Conservation (phyloP, 2,113 vertebrate species). For the Coregonus clupeaformis region DNA sequence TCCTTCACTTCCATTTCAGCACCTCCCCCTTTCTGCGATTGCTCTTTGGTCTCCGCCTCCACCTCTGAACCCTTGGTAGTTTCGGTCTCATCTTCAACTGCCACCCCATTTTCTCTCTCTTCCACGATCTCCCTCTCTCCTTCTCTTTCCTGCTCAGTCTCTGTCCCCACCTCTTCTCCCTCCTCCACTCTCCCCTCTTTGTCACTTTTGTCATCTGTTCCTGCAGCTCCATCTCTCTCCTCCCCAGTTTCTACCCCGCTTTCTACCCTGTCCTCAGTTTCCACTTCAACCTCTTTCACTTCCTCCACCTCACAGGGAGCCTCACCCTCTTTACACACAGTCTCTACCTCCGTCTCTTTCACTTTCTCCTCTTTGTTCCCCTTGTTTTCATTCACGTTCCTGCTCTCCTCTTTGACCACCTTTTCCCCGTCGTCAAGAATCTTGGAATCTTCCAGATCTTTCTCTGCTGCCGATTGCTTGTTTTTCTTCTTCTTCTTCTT, state of each 20-base stretch:
- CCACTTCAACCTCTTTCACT: slow-evolving; percentile 22
- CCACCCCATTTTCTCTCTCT: slow-evolving; percentile 19
- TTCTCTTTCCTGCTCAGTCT: slow-evolving; percentile 16
- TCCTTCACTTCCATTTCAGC: slow-evolving; percentile 39
- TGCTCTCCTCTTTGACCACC: slow-evolving; percentile 41
- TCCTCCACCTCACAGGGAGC: slow-evolving; percentile 15
- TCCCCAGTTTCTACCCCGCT: slow-evolving; percentile 29
- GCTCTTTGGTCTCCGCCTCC: slow-evolving; percentile 36
- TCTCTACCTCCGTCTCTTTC: slow-evolving; percentile 8
- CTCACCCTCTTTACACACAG: slow-evolving; percentile 6
- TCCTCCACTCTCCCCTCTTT: slow-evolving; percentile 15
- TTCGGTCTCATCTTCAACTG: slow-evolving; percentile 31
- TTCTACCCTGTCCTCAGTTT: slow-evolving; percentile 35
- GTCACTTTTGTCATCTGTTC: slow-evolving; percentile 13
- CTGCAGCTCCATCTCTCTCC: slow-evolving; percentile 26
- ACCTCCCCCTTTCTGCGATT: slow-evolving; percentile 18
- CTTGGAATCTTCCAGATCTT: slow-evolving; percentile 61
- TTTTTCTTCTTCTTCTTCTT: slow-evolving; percentile 75
- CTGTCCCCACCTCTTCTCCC: slow-evolving; percentile 17
- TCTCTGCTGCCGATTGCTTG: slow-evolving; percentile 41
- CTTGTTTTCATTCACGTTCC: slow-evolving; percentile 5
- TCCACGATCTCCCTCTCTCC: slow-evolving; percentile 32
- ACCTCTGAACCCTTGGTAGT: slow-evolving; percentile 18
- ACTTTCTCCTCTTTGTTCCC: slow-evolving; percentile 23
- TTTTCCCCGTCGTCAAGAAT: slow-evolving; percentile 49